phyloP scores from a whole-genome alignment of 2,113 vertebrate genomes.

The Ophthalmolycus amberensis region DNA sequence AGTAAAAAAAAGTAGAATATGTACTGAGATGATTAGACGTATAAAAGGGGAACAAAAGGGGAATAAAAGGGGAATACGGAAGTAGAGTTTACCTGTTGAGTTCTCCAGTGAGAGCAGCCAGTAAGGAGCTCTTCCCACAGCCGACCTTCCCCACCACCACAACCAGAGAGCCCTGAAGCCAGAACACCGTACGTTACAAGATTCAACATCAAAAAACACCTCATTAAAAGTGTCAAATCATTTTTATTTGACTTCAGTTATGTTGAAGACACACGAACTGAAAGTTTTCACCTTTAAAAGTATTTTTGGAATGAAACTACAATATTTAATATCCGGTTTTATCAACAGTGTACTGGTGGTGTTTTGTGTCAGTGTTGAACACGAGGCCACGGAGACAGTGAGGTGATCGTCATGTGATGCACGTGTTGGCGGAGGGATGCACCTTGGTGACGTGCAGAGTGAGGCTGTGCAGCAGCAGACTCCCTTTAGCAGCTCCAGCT shows the following conservation, averaged over 20 bases:
- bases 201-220: background rate
- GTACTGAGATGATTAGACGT: too few species aligned
- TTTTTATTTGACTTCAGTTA: background rate
- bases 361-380: background rate
- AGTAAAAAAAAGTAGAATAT: too few species aligned
- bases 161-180: constrained; percentile 88
- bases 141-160: constrained; percentile 95
- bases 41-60: too few species aligned
- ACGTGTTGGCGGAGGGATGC: too few species aligned
- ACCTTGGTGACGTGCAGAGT: constrained; percentile 88
- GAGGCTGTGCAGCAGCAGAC: constrained; percentile 84
- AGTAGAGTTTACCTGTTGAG: constrained; percentile 86
- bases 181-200: background rate
- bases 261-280: background rate
- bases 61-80: background rate
- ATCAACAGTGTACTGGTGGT: background rate
- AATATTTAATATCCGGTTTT: background rate
- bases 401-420: too few species aligned
- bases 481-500: constrained; percentile 29
- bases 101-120: constrained; percentile 93
- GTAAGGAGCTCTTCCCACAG: constrained; percentile 93
- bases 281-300: background rate
- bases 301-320: background rate
- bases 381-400: too few species aligned
- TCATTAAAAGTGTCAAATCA: too few species aligned